Percentiles rank a stretch among this genome's conserved stretches.
Evolutionary conservation across 2,797 vertebrate genomes (phyloP).

Genomic region (Phataginus tricuspis): DNA sequence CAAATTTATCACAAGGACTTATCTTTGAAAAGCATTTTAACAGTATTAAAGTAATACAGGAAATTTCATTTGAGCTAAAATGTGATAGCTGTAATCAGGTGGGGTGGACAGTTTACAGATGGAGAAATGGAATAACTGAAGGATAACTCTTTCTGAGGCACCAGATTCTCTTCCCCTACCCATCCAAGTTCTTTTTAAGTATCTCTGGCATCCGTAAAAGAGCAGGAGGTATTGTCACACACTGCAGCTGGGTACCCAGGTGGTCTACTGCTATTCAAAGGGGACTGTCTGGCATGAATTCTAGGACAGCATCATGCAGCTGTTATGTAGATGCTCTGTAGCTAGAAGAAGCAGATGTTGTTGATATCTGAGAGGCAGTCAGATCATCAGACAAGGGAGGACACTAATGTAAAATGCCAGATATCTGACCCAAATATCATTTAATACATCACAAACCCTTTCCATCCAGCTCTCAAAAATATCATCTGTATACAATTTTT

Average conservation of each 20-base stretch:
- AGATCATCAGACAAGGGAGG: neutral
- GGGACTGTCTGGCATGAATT: constrained; percentile 45
- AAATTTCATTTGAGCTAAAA: neutral
- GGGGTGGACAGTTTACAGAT: neutral
- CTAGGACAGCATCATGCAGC: neutral
- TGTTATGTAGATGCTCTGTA: neutral
- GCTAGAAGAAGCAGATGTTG: constrained; percentile 51
- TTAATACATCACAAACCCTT: neutral
- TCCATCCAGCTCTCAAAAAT: neutral
- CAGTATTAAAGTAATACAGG: neutral
- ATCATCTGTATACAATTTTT: neutral
- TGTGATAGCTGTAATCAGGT: neutral
- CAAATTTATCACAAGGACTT: neutral
- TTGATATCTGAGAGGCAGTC: neutral
- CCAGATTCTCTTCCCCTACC: neutral
- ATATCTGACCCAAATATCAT: neutral
- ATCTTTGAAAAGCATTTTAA: neutral
- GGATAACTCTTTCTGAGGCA: neutral
- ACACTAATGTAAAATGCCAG: neutral
- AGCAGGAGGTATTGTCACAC: neutral
- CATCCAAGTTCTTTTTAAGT: neutral
- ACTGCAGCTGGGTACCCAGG: constrained; percentile 56
- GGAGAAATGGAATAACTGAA: neutral
- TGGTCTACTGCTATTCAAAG: constrained; percentile 29
- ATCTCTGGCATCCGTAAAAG: constrained; percentile 31